Evolutionary conservation across 1,140 invertebrate genomes (phyloP).

Genomic region (Phthorimaea operculella): DNA sequence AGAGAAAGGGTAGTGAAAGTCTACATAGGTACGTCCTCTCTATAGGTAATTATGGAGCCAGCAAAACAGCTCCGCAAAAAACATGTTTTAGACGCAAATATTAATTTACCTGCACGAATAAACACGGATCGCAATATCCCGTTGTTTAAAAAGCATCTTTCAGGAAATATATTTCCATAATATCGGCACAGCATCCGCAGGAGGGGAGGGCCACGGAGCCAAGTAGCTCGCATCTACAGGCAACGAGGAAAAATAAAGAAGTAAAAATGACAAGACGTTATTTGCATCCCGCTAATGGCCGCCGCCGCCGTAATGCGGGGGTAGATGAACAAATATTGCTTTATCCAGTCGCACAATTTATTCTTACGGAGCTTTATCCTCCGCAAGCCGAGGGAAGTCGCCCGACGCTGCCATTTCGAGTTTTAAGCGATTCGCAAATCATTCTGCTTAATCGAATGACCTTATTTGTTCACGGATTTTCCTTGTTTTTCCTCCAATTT

Average conservation of each 20-base stretch:
- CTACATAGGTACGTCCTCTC: too few species aligned
- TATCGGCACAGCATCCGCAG: conserved; percentile 37
- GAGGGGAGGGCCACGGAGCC: conserved; percentile 19
- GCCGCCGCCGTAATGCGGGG: conserved; percentile 59
- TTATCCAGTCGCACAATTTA: conserved; percentile 65
- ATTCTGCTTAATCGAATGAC: conserved; percentile 58
- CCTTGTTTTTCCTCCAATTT: conserved; percentile 25
- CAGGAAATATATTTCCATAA: conserved; percentile 31
- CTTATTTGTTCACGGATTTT: conserved; percentile 45
- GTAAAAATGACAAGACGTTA: conserved; percentile 67
- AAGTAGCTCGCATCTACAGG: conserved; percentile 35
- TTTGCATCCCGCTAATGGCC: conserved; percentile 66
- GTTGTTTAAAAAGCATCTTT: conserved; percentile 16
- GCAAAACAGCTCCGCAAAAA: too few species aligned
- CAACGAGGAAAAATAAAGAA: conserved; percentile 60
- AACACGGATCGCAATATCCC: too few species aligned
- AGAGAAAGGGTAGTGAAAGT: too few species aligned
- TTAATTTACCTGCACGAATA: too few species aligned
- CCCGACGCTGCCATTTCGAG: conserved; percentile 51
- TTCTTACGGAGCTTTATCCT: conserved; percentile 59
- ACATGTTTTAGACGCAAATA: too few species aligned
- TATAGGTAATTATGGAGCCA: too few species aligned
- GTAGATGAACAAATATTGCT: conserved; percentile 67
- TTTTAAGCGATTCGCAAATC: conserved; percentile 59
- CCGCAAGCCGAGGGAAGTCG: conserved; percentile 47